Conservation (phyloP, 2,888 invertebrate genomes). For the Agapostemon virescens region DNA sequence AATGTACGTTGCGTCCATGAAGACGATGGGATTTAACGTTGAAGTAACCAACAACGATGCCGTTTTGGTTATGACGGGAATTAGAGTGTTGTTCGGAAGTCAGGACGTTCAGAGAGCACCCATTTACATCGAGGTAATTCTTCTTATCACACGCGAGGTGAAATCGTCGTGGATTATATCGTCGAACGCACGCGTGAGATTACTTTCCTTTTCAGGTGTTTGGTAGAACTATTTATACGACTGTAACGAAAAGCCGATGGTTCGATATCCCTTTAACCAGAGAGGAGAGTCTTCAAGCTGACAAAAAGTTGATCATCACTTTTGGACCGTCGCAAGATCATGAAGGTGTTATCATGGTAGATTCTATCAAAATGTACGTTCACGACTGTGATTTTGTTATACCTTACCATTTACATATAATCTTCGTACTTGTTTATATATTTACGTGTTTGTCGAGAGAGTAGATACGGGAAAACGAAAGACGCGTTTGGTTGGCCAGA, state of each 20-base stretch:
- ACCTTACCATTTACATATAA: too few relatives aligned
- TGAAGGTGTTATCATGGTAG: slow-evolving; percentile 94
- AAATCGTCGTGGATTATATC: slow-evolving; percentile 13
- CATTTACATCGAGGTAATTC: slow-evolving; percentile 86
- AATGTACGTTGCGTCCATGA: slow-evolving; percentile 96
- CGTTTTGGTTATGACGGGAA: slow-evolving; percentile 93
- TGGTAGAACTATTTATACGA: slow-evolving; percentile 88
- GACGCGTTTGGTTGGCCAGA: slow-evolving; percentile 98
- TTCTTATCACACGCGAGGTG: too few relatives aligned
- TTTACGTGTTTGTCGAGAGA: neutral
- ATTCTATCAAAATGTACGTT: slow-evolving; percentile 91
- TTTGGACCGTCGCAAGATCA: slow-evolving; percentile 94
- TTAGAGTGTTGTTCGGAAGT: slow-evolving; percentile 92
- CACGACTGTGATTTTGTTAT: neutral
- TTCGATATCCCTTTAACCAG: slow-evolving; percentile 96
- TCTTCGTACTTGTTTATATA: too few relatives aligned
- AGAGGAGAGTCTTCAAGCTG: slow-evolving; percentile 95
- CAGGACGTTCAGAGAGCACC: slow-evolving; percentile 91
- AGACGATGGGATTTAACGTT: slow-evolving; percentile 92
- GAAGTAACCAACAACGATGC: slow-evolving; percentile 94
- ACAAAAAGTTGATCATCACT: slow-evolving; percentile 91
- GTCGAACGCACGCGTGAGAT: neutral
- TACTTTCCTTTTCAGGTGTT: slow-evolving; percentile 82
- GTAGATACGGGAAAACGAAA: slow-evolving; percentile 95
- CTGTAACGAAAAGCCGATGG: slow-evolving; percentile 90